These are phyloP conservation scores for Gambelia wislizenii DNA, from an alignment of 2,797 vertebrate genomes.

Conservation along the genomic window DNA sequence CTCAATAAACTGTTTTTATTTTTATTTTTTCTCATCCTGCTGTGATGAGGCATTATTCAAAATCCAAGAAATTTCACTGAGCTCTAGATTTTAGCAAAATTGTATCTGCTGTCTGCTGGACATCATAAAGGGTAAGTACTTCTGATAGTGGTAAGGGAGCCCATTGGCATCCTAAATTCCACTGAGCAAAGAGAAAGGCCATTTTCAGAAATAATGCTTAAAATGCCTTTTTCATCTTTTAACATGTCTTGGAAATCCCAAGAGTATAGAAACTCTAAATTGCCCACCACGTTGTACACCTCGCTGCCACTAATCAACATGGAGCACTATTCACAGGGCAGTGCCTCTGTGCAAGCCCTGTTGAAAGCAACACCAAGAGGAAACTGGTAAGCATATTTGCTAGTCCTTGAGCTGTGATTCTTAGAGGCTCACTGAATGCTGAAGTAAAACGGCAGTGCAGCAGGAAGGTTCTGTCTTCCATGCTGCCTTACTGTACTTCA, in stretches of 20 bases:
- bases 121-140: neutral
- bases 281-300: no score
- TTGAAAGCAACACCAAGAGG: neutral
- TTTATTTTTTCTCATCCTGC: neutral
- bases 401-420: neutral
- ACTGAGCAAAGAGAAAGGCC: neutral
- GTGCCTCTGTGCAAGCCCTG: neutral
- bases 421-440: no score
- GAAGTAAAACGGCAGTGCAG: no score
- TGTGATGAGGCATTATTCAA: neutral
- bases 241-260: neutral
- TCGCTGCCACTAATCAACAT: neutral
- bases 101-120: neutral
- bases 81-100: neutral
- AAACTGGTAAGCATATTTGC: no score
- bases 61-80: neutral
- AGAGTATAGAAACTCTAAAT: neutral
- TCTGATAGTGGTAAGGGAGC: neutral
- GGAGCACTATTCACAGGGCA: neutral
- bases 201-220: neutral
- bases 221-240: neutral
- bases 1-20: no score
- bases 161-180: rapidly evolving
- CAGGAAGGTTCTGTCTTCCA: no score
- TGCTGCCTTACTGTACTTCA: no score